Percentiles rank a stretch among this genome's conserved stretches.
Evolutionary conservation across 2,113 vertebrate species (phyloP).

Genomic region (Sebastes fasciatus): DNA sequence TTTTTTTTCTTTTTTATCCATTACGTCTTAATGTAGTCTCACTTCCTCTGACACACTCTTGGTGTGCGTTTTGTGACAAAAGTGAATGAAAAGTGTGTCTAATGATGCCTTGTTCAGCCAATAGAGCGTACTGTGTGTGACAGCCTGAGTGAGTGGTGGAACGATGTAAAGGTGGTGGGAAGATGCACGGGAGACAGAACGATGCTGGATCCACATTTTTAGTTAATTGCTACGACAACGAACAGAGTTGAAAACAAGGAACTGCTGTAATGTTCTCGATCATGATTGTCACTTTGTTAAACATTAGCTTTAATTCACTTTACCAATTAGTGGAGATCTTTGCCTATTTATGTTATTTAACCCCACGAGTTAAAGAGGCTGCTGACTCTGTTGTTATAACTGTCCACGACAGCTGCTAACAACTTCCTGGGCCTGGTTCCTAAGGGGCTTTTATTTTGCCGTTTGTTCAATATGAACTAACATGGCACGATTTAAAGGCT

Average conservation of each 20-base stretch:
- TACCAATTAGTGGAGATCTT: neutral
- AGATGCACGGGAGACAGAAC: neutral
- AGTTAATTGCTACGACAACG: neutral
- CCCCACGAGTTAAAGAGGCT: neutral
- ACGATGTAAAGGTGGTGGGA: neutral
- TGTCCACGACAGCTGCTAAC: constrained; percentile 42
- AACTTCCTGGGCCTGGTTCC: constrained; percentile 14
- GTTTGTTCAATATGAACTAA: constrained; percentile 14
- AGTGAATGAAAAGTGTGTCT: constrained; percentile 12
- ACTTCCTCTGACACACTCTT: constrained; percentile 1
- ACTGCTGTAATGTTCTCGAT: neutral
- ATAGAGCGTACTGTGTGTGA: neutral
- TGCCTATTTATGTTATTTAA: constrained; percentile 17
- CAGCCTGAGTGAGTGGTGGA: neutral
- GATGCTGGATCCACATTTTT: neutral
- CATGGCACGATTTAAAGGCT: constrained; percentile 38
- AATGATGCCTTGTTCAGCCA: constrained; percentile 5
- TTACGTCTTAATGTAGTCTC: neutral
- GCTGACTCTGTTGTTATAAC: constrained; percentile 11
- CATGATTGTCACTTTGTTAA: constrained; percentile 5
- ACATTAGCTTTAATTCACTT: constrained; percentile 5
- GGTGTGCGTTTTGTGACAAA: neutral
- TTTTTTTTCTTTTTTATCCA: neutral
- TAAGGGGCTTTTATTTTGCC: constrained; percentile 42
- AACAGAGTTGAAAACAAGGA: neutral